Base-by-base conservation (phyloP, 2,113 vertebrate species). In the Gallinago media region DNA sequence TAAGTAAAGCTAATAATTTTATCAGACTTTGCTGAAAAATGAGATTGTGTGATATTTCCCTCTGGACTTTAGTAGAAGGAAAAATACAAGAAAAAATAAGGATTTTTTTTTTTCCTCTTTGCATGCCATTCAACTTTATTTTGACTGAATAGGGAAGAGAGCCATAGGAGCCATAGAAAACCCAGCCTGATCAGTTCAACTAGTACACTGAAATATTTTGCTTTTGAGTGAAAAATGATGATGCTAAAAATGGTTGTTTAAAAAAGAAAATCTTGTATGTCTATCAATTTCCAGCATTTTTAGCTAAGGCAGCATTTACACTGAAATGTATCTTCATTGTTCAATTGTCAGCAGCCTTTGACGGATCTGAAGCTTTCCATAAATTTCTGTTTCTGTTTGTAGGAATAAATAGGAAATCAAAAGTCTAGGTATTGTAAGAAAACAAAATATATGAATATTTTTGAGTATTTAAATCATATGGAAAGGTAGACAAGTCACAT, bases 361-460 rank as follows among this genome's bases (percentile, higher is more conserved):
- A 16, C 76, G 29, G 4, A 15, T 72, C 34, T 88, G 67, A 68
- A 65, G 3, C 12, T 92, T 76, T 65, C 55, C 25, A 56, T 3
- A 78, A 38, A 79, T 59, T 86, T 86, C 18, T 79, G 7, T 66
- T 89, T 75, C 56, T 91, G 12, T 17, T 85, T 71, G 9, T 63
- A 79, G 31, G 13, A 79, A 78, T 80, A 85, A 21, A 70, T 11
- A 74, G 29, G 32, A 77, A 83, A 90, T 52, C 25, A 55, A 36
- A 85, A 79, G 12, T 54, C 15, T 42, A 78, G 25, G 12, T 9
- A 66, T 54, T 89, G 58, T 85, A 56, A 89, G 36, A 76, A 96
- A 96, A 78, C 59, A 82, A 92, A 95, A 96, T 16, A 32, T 49
- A n/a, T 67, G 49, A 34, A 63, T 73, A 73, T 38, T 71, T 87